These are phyloP conservation scores for Nematolebias whitei DNA, from an alignment of 2,113 vertebrate species.

Conservation along the genomic window DNA sequence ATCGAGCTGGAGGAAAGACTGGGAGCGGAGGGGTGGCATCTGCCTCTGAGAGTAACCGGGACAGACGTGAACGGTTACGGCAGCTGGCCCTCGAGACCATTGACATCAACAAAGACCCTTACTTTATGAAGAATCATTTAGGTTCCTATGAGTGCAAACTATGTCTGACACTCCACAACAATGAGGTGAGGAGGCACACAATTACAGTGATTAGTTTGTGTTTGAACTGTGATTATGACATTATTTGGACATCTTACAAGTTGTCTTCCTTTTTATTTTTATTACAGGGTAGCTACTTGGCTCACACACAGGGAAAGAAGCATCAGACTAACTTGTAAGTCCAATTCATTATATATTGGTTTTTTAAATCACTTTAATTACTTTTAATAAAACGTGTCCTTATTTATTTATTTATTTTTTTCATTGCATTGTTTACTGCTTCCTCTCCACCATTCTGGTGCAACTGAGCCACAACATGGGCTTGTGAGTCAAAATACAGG, in stretches of 20 bases:
- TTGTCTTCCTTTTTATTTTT: slow-evolving; percentile 22
- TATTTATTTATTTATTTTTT: neutral
- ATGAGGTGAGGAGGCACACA: slow-evolving; percentile 84
- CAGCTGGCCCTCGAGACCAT: slow-evolving; percentile 97
- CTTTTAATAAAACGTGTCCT: neutral
- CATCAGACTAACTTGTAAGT: slow-evolving; percentile 99
- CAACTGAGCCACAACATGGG: too few species aligned
- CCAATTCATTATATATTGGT: neutral
- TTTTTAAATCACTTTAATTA: neutral
- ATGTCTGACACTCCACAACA: slow-evolving; percentile 97
- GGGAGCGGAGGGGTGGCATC: slow-evolving; percentile 96
- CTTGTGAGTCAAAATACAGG: neutral
- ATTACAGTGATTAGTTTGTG: neutral
- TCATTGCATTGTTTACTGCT: neutral
- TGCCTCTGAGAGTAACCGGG: slow-evolving; percentile 94
- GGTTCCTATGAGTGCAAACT: slow-evolving; percentile 98
- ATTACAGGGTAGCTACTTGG: slow-evolving; percentile 93
- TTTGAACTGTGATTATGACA: neutral
- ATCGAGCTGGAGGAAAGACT: slow-evolving; percentile 94
- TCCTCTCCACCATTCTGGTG: too few species aligned
- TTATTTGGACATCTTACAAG: neutral
- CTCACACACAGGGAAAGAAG: slow-evolving; percentile 98
- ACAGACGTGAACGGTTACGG: slow-evolving; percentile 89
- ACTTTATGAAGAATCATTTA: slow-evolving; percentile 99
- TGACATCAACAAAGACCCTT: slow-evolving; percentile 98